These are phyloP conservation scores for Leptinotarsa peninsularis DNA, from an alignment of 2,888 invertebrate genomes.

Conservation along the genomic window DNA sequence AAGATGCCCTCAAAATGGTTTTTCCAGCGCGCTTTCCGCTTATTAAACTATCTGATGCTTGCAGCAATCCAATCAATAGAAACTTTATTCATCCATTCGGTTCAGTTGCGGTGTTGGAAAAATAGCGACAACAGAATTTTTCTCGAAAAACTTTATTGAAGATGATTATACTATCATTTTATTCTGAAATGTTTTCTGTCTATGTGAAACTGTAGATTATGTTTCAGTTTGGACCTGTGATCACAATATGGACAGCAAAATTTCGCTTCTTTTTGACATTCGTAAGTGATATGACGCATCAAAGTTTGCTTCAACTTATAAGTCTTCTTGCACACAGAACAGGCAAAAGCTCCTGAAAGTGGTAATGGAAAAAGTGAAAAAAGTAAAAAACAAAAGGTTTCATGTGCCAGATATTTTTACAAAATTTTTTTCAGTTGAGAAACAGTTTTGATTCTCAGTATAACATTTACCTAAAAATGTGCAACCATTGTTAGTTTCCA, in stretches of 20 bases:
- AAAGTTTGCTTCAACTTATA: slow-evolving; percentile 38
- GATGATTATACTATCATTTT: not conserved
- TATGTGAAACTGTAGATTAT: slow-evolving; percentile 40
- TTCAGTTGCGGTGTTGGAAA: too few species aligned
- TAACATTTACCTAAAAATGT: too few species aligned
- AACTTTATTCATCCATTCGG: too few species aligned
- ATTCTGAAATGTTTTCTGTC: not conserved
- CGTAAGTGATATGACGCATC: slow-evolving; percentile 34
- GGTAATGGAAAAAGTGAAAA: not conserved
- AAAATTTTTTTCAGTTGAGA: not conserved
- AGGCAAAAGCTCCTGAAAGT: slow-evolving; percentile 2
- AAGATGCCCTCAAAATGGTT: too few species aligned
- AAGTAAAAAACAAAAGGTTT: not conserved
- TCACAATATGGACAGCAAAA: slow-evolving; percentile 37
- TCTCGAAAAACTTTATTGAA: too few species aligned
- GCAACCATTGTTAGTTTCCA: too few species aligned
- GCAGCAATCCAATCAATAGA: too few species aligned
- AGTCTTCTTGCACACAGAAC: slow-evolving; percentile 23
- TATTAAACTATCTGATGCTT: too few species aligned
- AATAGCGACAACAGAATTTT: too few species aligned
- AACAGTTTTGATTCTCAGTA: not conserved
- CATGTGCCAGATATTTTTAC: not conserved
- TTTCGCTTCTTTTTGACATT: slow-evolving; percentile 40
- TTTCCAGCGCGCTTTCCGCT: too few species aligned
- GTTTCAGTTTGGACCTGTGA: slow-evolving; percentile 39